Evolutionary conservation across 2,113 vertebrate genomes (phyloP).

Genomic region (Nyctibius bracteatus): DNA sequence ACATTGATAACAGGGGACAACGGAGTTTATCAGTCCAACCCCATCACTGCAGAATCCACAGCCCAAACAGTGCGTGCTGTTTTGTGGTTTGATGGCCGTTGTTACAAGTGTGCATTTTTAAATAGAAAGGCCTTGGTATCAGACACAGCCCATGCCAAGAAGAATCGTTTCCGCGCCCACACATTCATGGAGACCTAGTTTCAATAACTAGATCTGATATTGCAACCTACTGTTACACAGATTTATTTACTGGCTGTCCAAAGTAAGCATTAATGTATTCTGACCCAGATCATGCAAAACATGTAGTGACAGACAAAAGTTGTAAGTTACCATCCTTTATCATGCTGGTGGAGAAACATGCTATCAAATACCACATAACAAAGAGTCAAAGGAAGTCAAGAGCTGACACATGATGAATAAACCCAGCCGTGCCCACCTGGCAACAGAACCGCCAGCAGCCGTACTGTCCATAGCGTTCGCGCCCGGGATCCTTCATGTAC

Average conservation of each 20-base stretch:
- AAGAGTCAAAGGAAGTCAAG: background rate
- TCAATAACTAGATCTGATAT: background rate
- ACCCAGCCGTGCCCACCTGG: background rate
- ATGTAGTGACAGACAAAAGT: background rate
- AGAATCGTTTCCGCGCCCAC: fast-evolving
- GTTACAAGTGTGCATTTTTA: background rate
- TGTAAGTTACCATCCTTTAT: background rate
- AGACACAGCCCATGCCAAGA: background rate
- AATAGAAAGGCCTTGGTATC: background rate
- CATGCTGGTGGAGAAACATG: background rate
- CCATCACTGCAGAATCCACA: background rate
- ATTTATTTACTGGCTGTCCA: background rate
- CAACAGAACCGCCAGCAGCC: background rate
- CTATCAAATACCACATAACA: background rate
- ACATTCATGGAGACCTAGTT: background rate
- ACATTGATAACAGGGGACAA: background rate
- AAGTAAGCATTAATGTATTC: background rate
- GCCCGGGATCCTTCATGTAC: background rate
- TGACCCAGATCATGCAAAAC: background rate
- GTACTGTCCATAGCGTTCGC: fast-evolving
- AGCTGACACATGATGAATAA: background rate
- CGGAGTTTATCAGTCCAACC: background rate
- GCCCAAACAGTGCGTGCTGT: no score
- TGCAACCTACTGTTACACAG: background rate
- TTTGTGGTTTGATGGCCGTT: fast-evolving